Evolutionary conservation across 2,113 vertebrate species (phyloP).

Genomic region (Pelmatolapia mariae): DNA sequence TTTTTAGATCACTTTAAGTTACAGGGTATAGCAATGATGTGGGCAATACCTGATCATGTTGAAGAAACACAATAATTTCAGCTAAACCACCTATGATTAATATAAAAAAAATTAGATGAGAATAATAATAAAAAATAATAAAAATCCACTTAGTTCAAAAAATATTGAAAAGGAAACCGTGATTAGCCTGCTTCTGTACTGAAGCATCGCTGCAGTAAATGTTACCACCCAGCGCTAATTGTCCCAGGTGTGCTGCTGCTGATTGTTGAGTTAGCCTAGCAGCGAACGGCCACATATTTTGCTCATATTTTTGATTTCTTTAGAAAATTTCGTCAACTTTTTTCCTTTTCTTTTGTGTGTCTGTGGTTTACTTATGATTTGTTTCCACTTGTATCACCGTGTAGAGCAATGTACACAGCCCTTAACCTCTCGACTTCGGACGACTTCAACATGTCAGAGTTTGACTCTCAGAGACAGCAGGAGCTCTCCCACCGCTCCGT

Average conservation of each 20-base stretch:
- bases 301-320: background rate
- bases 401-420: slow-evolving; percentile 41
- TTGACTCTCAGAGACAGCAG: slow-evolving; percentile 23
- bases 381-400: background rate
- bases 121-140: background rate
- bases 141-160: background rate
- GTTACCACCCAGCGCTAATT: slow-evolving; percentile 26
- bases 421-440: slow-evolving; percentile 44
- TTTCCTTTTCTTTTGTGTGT: background rate
- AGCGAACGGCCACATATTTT: background rate
- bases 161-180: background rate
- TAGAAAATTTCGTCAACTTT: background rate
- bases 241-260: slow-evolving; percentile 50
- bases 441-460: slow-evolving; percentile 24
- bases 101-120: background rate
- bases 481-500: slow-evolving; percentile 60
- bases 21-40: background rate
- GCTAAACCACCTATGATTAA: background rate
- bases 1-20: background rate
- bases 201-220: background rate
- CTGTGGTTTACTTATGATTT: background rate
- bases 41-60: background rate
- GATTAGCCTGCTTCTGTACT: background rate
- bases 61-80: background rate
- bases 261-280: background rate